A percentile compares a stretch with the other conserved stretches of the same genome.
Evolutionary conservation across 1,140 invertebrate genomes (phyloP).

Genomic region (Amphibalanus amphitrite): DNA sequence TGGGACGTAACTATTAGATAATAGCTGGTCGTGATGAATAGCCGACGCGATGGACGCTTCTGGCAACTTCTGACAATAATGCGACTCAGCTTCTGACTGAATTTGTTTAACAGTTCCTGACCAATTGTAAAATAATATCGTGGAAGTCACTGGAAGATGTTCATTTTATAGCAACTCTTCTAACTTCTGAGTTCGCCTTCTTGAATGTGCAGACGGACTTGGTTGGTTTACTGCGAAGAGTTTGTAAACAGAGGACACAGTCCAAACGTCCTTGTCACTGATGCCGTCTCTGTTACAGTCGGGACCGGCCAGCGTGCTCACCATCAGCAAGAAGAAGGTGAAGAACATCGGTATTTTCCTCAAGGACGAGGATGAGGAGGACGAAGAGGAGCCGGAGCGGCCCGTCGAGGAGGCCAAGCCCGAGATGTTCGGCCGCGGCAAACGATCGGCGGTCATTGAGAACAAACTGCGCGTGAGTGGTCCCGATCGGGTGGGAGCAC

Average conservation of each 20-base stretch:
- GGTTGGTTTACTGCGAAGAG: not conserved
- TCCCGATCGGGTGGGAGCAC: too few relatives aligned
- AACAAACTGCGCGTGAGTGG: constrained; percentile 65
- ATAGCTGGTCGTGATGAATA: too few relatives aligned
- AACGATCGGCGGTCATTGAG: constrained; percentile 83
- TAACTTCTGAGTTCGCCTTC: too few relatives aligned
- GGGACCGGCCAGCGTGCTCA: constrained; percentile 52
- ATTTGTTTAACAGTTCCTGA: too few relatives aligned
- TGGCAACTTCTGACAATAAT: too few relatives aligned
- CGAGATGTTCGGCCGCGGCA: constrained; percentile 56
- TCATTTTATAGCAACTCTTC: too few relatives aligned
- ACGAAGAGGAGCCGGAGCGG: constrained; percentile 68
- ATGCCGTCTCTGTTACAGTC: not conserved
- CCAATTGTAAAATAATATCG: too few relatives aligned
- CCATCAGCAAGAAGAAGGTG: constrained; percentile 82
- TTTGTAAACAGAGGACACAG: constrained; percentile 7
- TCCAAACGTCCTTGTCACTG: not conserved
- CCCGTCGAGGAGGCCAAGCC: constrained; percentile 41
- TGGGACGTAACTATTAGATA: too few relatives aligned
- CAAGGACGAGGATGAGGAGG: constrained; percentile 53
- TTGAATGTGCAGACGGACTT: too few relatives aligned
- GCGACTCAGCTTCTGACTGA: too few relatives aligned
- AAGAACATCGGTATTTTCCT: constrained; percentile 94
- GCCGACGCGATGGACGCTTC: too few relatives aligned
- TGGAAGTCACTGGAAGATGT: too few relatives aligned